Conservation (phyloP, 1,140 invertebrate genomes). For the Bicyclus anynana region DNA sequence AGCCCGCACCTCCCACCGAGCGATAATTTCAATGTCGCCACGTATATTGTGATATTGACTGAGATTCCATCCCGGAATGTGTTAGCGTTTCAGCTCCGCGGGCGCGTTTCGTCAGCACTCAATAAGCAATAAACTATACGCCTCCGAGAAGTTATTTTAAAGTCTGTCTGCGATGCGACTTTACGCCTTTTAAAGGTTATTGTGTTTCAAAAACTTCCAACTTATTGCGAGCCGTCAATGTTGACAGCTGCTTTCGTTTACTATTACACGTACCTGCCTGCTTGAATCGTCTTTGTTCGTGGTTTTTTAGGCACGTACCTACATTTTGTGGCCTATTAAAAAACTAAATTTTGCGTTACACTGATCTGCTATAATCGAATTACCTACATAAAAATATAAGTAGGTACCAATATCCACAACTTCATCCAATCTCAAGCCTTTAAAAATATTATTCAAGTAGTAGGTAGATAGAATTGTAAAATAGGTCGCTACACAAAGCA, state of each 20-base stretch:
- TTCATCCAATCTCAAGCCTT: constrained; percentile 2
- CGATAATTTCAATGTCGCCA: constrained; percentile 73
- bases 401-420: neutral
- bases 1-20: constrained; percentile 63
- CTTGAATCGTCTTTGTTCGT: neutral
- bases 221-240: constrained; percentile 35
- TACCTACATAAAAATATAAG: neutral
- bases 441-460: constrained; percentile 16
- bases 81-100: constrained; percentile 58
- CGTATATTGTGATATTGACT: constrained; percentile 70
- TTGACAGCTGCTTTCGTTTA: constrained; percentile 10
- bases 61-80: constrained; percentile 64
- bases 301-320: neutral
- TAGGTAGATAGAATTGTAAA: constrained; percentile 20
- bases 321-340: too few species aligned
- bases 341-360: too few species aligned
- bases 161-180: constrained; percentile 56
- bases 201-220: constrained; percentile 66
- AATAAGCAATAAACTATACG: constrained; percentile 76
- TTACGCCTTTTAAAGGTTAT: constrained; percentile 75
- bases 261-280: neutral
- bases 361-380: too few species aligned
- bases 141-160: constrained; percentile 71
- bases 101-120: constrained; percentile 66
- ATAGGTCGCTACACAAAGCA: constrained; percentile 30